Conservation (phyloP, 2,888 invertebrate genomes). For the Sarcophaga variegata region DNA sequence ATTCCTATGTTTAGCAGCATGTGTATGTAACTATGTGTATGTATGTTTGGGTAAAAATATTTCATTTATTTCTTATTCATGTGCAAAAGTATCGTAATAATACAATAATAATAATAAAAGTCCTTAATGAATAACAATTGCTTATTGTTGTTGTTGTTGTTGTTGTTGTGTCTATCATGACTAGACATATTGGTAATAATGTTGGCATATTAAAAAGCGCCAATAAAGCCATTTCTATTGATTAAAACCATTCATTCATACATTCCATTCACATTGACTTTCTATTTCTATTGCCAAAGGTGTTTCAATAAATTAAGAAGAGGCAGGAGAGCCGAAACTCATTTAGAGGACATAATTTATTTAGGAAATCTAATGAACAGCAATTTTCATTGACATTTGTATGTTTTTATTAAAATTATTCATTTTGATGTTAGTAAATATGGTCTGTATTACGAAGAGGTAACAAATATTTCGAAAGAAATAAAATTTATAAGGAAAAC, state of each 20-base stretch:
- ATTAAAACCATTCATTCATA: conserved; percentile 13
- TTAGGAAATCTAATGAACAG: not conserved
- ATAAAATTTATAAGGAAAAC: no score
- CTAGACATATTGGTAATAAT: conserved; percentile 61
- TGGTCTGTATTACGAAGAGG: no score
- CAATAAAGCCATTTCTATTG: conserved; percentile 64
- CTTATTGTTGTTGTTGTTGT: not conserved
- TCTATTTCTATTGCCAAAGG: conserved; percentile 24
- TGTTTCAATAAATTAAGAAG: conserved; percentile 29
- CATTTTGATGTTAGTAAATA: no score
- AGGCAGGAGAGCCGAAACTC: not conserved
- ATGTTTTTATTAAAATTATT: no score
- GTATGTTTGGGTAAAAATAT: not conserved
- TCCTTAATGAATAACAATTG: conserved; percentile 68
- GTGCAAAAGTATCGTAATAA: conserved; percentile 35
- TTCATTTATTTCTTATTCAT: conserved; percentile 1
- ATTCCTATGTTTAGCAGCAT: not conserved
- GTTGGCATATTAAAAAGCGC: conserved; percentile 54
- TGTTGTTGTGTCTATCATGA: conserved; percentile 51
- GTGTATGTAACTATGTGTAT: not conserved
- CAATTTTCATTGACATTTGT: not conserved
- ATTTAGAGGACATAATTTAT: not conserved
- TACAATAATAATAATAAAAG: conserved; percentile 55
- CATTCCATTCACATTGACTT: conserved; percentile 3
- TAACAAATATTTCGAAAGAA: no score